Base-by-base conservation (phyloP, 2,888 invertebrate species). In the Trachelus iudaicus region DNA sequence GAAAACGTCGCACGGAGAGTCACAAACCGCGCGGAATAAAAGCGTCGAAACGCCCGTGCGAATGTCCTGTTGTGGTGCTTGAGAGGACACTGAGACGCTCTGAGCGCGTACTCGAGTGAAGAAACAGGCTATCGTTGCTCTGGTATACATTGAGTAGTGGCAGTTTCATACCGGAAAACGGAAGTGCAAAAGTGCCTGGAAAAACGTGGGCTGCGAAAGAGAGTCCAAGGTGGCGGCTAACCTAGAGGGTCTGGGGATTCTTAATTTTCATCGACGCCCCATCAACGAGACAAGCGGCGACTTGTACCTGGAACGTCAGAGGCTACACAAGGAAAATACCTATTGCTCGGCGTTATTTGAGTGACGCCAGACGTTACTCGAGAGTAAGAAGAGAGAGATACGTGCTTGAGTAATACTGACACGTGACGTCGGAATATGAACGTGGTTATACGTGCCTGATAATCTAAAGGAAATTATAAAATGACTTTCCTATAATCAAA, bases 21-120 rank as follows among this genome's bases (percentile, higher is more conserved):
- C 12, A 56, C 9, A 56, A 56, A 23, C 56, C 56, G 56, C 23
- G 56, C 56, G 56, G 75, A 75, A 56, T 75, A 40, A 56, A 11
- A 40, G 75, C 77, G 75, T 77, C 56, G 78, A 73, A n/a, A 78
- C 71, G 75, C 73, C 76, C 34, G 34, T 76, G 69, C 78, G 78
- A 78, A 78, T 78, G 78, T 78, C 78, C 68, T 78, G 78, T 73
- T 78, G 76, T 75, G 78, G 78, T 34, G 78, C 76, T 31, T 78
- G 78, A 78, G 69, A 56, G 23, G 23, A 23, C 23, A 56, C 56
- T 56, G 23, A 23, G 23, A 9, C 15, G 23, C 23, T 23, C 9
- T 23, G 15, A 23, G 2, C 9, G 56, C 56, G 56, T 56, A 9
- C 56, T 56, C 56, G 6, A 56, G 56, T 56, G 23, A 56, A 56